phyloP scores from a whole-genome alignment of 1,140 invertebrate genomes.

The Drosophila kepulauana region DNA sequence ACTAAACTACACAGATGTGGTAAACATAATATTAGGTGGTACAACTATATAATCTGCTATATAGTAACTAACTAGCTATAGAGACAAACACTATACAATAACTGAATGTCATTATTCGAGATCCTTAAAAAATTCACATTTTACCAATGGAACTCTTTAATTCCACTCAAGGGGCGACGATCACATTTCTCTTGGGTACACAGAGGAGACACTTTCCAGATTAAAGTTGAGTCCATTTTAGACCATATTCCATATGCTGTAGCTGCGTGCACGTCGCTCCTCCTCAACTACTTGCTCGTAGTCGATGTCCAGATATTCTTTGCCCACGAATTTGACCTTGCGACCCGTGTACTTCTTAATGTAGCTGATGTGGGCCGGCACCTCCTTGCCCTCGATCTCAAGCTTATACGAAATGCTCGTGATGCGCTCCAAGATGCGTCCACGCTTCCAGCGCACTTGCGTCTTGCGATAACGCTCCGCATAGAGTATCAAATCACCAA shows the following conservation, averaged over 20 bases:
- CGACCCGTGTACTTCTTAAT: conserved; percentile 81
- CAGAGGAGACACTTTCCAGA: conserved; percentile 6
- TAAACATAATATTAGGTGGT: conserved; percentile 10
- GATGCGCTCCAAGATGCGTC: conserved; percentile 72
- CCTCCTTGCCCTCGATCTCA: conserved; percentile 79
- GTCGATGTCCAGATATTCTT: conserved; percentile 83
- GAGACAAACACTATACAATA: conserved; percentile 64
- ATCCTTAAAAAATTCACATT: conserved; percentile 74
- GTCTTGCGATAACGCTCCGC: conserved; percentile 79
- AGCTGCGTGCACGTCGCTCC: conserved; percentile 75
- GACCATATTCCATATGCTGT: conserved; percentile 85
- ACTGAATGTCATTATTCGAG: conserved; percentile 77
- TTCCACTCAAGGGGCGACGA: conserved; percentile 70
- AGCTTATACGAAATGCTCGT: conserved; percentile 83
- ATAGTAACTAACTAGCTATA: conserved; percentile 34
- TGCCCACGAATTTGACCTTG: conserved; percentile 79
- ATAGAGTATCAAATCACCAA: conserved; percentile 77
- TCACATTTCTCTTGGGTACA: conserved; percentile 39
- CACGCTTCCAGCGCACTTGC: conserved; percentile 78
- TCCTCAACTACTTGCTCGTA: conserved; percentile 81
- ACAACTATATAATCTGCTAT: conserved; percentile 25
- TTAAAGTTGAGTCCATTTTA: conserved; percentile 31
- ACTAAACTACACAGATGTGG: conserved; percentile 28
- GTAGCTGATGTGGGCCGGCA: conserved; percentile 78
- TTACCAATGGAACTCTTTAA: conserved; percentile 59